phyloP scores from a whole-genome alignment of 2,797 vertebrate species.

The Malurus splendens region DNA sequence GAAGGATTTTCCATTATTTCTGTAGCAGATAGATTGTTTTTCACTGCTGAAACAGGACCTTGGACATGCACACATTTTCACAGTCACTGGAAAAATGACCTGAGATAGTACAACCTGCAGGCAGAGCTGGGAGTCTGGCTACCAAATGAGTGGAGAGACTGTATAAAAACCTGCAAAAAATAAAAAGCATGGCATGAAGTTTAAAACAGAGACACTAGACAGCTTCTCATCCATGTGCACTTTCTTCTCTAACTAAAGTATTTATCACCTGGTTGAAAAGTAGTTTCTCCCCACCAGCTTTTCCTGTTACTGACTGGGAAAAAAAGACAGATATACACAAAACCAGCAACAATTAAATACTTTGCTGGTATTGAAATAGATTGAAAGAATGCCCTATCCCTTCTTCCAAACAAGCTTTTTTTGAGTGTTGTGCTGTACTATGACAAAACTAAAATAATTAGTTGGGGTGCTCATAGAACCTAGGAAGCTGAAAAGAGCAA shows the following conservation, averaged over 20 bases:
- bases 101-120: neutral
- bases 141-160: neutral
- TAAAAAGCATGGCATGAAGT: neutral
- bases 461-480: neutral
- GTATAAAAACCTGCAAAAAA: neutral
- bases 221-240: neutral
- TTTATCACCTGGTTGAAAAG: neutral
- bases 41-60: neutral
- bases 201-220: neutral
- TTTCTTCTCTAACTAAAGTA: neutral
- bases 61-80: accelerated
- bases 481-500: neutral
- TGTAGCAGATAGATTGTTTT: neutral
- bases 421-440: neutral
- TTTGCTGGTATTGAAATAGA: neutral
- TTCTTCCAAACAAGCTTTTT: neutral
- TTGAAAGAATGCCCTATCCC: neutral
- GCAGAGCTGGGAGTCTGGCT: neutral
- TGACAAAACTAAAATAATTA: neutral
- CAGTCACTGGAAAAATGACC: neutral
- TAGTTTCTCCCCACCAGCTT: neutral
- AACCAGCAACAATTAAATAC: neutral
- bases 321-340: accelerated
- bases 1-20: neutral
- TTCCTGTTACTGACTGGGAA: neutral